Base-by-base conservation (phyloP, 2,888 invertebrate genomes). In the Orchesella flavescens region DNA sequence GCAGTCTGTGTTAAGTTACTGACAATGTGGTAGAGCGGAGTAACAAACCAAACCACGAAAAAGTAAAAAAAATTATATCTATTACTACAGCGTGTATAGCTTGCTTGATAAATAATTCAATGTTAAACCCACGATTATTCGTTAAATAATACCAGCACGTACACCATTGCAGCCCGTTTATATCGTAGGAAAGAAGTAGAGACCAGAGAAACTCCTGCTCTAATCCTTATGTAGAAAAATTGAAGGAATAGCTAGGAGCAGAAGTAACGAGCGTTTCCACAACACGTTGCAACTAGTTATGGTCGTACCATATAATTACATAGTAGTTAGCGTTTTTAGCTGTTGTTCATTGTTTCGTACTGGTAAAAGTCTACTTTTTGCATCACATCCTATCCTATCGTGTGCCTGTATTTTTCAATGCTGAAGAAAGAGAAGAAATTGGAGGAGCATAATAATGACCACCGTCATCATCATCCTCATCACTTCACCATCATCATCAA, bases 281-380 rank as follows among this genome's bases (percentile, higher is more conserved):
- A 59, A 66, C 44, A 23, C 53, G 15, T 69, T 57, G 34, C 71
- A 71, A 71, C 71, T 73, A 59, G 57, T 73, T 73, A 73, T 43
- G 24, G 21, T 34, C 59, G 34, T 71, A 71, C 57, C 43, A 71
- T 71, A 44, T 73, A 73, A 73, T 73, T 73, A 73, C 44, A 43
- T 59, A 21, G 57, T 73, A 73, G 73, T 73, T 73, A 61, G 73
- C 19, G 49, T 55, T 66, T 66, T n/a, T 44, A 17, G 43, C 66
- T 19, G 44, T 66, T 19, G 43, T 17, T 66, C 66, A 17, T 19
- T 66, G 23, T 68, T 10, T 68, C 46, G 49, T 19, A 7, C 65
- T 17, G 13, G 44, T 34, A 68, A 68, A 68, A 68, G 68, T 68
- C 68, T 68, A 49, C 49, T n/a, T 68, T 68, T 68, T 49, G 68